Evolutionary conservation across 2,797 vertebrate species (phyloP).

Genomic region (Gymnothorax reevesii): DNA sequence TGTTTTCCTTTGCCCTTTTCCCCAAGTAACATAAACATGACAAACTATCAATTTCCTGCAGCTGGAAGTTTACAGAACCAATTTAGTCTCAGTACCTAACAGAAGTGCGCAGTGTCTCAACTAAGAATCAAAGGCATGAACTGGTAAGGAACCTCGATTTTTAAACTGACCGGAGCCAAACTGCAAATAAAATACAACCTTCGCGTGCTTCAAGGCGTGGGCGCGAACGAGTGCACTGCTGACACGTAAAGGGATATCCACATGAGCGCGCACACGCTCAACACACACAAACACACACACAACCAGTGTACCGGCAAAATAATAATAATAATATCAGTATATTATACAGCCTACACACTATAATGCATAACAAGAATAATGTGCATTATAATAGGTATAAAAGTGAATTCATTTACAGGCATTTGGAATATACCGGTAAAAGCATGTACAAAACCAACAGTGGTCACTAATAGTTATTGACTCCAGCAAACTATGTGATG

Average conservation of each 20-base stretch:
- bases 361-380: too few relatives aligned
- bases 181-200: not conserved
- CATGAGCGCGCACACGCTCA: too few relatives aligned
- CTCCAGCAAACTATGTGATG: slow-evolving; percentile 35
- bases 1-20: not conserved
- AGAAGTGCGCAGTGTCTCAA: not conserved
- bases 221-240: too few relatives aligned
- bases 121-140: not conserved
- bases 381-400: too few relatives aligned
- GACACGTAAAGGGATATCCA: too few relatives aligned
- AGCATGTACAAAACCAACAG: not conserved
- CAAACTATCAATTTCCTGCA: not conserved
- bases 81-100: not conserved
- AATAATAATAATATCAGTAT: too few relatives aligned
- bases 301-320: too few relatives aligned
- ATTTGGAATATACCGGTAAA: too few relatives aligned
- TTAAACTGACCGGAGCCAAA: not conserved
- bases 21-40: not conserved
- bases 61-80: not conserved
- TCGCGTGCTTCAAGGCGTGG: not conserved
- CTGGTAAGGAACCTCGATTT: not conserved
- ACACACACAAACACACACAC: too few relatives aligned
- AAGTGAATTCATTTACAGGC: too few relatives aligned
- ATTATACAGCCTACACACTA: too few relatives aligned
- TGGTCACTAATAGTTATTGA: slow-evolving; percentile 5